Base-by-base conservation (phyloP, 2,113 vertebrate genomes). In the Heterocephalus glaber region DNA sequence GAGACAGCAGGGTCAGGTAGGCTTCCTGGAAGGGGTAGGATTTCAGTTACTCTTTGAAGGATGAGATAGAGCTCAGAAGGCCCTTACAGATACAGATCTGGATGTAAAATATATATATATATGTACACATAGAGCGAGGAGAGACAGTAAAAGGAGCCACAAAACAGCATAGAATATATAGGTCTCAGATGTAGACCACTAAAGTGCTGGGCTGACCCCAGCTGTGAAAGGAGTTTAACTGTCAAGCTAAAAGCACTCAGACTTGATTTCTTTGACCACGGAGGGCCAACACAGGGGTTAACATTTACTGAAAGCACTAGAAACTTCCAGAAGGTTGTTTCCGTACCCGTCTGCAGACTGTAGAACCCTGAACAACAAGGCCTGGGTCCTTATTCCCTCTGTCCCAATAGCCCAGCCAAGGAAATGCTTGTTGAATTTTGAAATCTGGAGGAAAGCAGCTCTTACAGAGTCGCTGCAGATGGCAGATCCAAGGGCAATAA, bases 361-460 rank as follows among this genome's bases (percentile, higher is more conserved):
- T 28, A 9, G 63, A 47, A n/a, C 70, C 49, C 63, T 8, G 28
- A 63, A 90, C 38, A 47, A 22, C 58, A 94, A 96, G 58, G 11
- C 54, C 47, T 90, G 19, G 22, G 22, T 83, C 63, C 68, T 90
- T 92, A 38, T 93, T 24, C 22, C 20, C 61, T 89, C 79, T 86
- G 33, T 77, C 13, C 49, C 12, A 33, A 30, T 1, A 58, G 38
- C 22, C 44, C 56, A 38, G 16, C 56, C 58, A 76, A 91, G 22
- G 49, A 86, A 82, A 58, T 77, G 24, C 38, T 92, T 86, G 33
- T 41, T 91, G 86, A 70, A 26, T 95, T 95, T 49, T 89, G 49
- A 93, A 70, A 54, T 65, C 35, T 33, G 41, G 16, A 92, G 47
- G 30, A 49, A 52, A 65, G n/a, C 11, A 44, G 19, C 24, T 92